These are phyloP conservation scores for Lissonota sp. DNA, from an alignment of 2,888 invertebrate species.

Conservation along the genomic window DNA sequence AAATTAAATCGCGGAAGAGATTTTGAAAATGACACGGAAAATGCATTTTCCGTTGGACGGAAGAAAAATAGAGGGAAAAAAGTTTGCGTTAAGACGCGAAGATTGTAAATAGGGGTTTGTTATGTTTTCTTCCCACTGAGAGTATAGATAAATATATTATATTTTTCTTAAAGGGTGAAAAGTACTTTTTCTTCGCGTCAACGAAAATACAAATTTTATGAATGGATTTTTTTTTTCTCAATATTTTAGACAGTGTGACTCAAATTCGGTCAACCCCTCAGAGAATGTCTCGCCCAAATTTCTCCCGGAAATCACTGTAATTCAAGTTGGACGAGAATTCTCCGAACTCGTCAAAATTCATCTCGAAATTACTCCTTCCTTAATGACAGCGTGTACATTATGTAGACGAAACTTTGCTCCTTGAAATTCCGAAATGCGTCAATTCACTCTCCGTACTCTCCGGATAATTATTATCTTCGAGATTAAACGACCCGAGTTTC, in stretches of 20 bases:
- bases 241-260: not conserved
- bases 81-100: not conserved
- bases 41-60: conserved; percentile 16
- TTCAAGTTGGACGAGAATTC: conserved; percentile 2
- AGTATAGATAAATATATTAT: not conserved
- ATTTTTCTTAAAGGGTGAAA: not conserved
- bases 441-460: not conserved
- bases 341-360: not conserved
- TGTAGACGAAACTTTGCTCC: not conserved
- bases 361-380: not conserved
- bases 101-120: not conserved
- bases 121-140: not conserved
- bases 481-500: not conserved
- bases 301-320: not conserved
- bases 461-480: not conserved
- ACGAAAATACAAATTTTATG: not conserved
- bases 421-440: not conserved
- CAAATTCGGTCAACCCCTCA: not conserved
- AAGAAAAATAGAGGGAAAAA: not conserved
- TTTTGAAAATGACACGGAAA: conserved; percentile 32
- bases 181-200: not conserved
- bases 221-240: not conserved
- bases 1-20: conserved; percentile 17
- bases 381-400: not conserved
- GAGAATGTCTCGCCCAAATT: not conserved